Percentiles rank a stretch among this genome's conserved stretches.
phyloP scores from a whole-genome alignment of 2,888 invertebrate species.

The Bombyx huttoni region DNA sequence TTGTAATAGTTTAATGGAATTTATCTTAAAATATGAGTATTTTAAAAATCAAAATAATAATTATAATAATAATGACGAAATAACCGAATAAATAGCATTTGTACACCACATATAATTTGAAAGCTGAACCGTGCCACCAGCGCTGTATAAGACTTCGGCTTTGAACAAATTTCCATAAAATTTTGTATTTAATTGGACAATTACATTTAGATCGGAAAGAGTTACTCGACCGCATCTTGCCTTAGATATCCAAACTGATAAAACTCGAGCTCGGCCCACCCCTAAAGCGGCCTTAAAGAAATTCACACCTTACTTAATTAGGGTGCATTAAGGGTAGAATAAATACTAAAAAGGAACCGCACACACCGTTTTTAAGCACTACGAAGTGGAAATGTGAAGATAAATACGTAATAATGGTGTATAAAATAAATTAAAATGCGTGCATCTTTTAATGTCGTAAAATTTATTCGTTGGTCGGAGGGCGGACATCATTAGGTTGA shows the following conservation, averaged over 20 bases:
- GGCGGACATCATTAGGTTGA: too few species aligned
- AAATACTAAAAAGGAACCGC: slow-evolving; percentile 44
- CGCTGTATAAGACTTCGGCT: neutral
- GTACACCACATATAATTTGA: neutral
- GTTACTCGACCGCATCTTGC: slow-evolving; percentile 53
- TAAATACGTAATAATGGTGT: slow-evolving; percentile 47
- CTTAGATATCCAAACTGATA: slow-evolving; percentile 50
- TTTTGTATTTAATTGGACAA: slow-evolving; percentile 64
- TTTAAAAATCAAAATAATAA: too few species aligned
- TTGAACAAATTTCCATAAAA: slow-evolving; percentile 53
- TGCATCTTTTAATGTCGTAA: too few species aligned
- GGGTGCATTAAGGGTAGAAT: slow-evolving; percentile 56
- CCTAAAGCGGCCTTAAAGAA: slow-evolving; percentile 47
- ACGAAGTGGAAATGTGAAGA: slow-evolving; percentile 30
- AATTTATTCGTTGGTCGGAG: too few species aligned
- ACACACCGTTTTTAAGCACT: slow-evolving; percentile 24
- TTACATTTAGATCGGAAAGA: slow-evolving; percentile 48
- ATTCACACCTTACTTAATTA: slow-evolving; percentile 70
- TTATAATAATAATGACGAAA: too few species aligned
- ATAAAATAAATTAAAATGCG: slow-evolving; percentile 10
- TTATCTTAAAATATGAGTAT: too few species aligned
- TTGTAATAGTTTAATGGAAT: too few species aligned
- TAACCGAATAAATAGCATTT: neutral
- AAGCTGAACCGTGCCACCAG: neutral
- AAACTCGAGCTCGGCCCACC: slow-evolving; percentile 47